Evolutionary conservation across 2,113 vertebrate species (phyloP).

Genomic region (Muntiacus muntjak): DNA sequence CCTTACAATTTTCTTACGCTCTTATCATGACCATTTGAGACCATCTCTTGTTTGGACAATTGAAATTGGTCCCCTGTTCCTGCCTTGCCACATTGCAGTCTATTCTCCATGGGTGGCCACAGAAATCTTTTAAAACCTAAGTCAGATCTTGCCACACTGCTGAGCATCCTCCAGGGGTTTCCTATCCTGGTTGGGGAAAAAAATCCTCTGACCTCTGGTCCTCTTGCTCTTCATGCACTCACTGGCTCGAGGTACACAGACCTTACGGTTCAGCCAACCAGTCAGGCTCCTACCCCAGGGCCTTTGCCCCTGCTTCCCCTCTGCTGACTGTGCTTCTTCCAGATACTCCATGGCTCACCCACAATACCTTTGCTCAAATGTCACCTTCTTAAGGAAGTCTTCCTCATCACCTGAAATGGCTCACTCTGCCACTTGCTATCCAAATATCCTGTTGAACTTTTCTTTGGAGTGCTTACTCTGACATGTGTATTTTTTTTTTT

Average conservation of each 20-base stretch:
- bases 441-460: not conserved
- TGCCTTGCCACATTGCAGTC: not conserved
- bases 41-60: not conserved
- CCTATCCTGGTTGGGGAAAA: not conserved
- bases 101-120: not conserved
- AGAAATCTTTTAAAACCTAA: not conserved
- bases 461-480: not conserved
- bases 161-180: not conserved
- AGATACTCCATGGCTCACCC: not conserved
- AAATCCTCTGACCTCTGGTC: not conserved
- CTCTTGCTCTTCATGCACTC: not conserved
- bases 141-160: fast-evolving
- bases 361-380: not conserved
- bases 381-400: not conserved
- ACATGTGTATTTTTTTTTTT: not conserved
- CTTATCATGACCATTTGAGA: not conserved
- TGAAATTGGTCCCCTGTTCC: not conserved
- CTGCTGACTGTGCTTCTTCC: not conserved
- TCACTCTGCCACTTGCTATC: not conserved
- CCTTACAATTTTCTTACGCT: not conserved
- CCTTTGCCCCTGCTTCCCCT: not conserved
- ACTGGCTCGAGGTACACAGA: not conserved
- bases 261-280: not conserved
- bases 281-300: not conserved
- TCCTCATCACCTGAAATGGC: not conserved